phyloP scores from a whole-genome alignment of 1,140 invertebrate species.

The Microvelia longipes region DNA sequence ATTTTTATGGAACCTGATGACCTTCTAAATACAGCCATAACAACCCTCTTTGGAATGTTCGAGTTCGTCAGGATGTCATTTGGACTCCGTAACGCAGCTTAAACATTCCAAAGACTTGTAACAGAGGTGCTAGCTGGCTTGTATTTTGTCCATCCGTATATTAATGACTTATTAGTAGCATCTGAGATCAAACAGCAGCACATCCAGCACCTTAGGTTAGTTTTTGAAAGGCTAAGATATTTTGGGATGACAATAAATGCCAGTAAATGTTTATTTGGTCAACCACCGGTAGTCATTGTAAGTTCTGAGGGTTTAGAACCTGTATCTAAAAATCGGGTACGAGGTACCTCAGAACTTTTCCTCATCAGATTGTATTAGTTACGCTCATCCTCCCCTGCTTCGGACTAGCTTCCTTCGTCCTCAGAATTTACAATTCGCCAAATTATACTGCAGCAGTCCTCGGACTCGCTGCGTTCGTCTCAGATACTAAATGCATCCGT shows the following conservation, averaged over 20 bases:
- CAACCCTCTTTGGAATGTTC: conserved; percentile 16
- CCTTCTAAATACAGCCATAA: conserved; percentile 26
- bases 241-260: background rate
- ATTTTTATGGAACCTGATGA: conserved; percentile 10
- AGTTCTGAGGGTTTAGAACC: background rate
- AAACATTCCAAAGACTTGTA: background rate
- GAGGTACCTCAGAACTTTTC: too few relatives aligned
- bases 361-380: too few relatives aligned
- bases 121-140: background rate
- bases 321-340: background rate
- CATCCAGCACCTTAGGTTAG: background rate
- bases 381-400: too few relatives aligned
- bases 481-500: too few relatives aligned
- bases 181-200: background rate
- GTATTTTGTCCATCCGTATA: background rate
- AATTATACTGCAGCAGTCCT: too few relatives aligned
- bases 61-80: background rate
- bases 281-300: background rate
- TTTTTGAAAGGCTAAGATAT: background rate
- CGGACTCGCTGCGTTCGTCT: too few relatives aligned
- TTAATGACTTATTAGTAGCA: background rate
- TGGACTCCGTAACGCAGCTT: background rate
- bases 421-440: too few relatives aligned
- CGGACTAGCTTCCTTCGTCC: too few relatives aligned
- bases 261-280: background rate